Percentiles rank a stretch among this genome's conserved stretches.
Evolutionary conservation across 2,113 vertebrate species (phyloP).

Genomic region (Cichladusa arquata): DNA sequence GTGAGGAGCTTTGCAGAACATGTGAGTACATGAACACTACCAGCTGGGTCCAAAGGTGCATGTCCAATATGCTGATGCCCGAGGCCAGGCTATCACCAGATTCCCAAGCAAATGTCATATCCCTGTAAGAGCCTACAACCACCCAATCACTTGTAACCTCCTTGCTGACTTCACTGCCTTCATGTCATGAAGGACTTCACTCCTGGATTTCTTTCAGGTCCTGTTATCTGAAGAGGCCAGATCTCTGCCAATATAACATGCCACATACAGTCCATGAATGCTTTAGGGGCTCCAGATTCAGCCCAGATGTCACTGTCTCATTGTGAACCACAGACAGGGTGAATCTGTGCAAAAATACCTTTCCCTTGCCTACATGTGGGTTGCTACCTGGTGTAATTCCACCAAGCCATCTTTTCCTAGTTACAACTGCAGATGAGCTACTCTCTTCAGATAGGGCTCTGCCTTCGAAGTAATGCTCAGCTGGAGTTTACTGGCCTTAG

Average conservation of each 20-base stretch:
- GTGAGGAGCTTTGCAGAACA: slow-evolving; percentile 75
- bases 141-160: neutral
- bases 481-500: neutral
- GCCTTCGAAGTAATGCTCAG: neutral
- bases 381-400: neutral
- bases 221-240: neutral
- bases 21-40: slow-evolving; percentile 71
- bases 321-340: neutral
- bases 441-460: neutral
- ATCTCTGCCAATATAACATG: neutral
- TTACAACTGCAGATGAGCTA: neutral
- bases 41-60: neutral
- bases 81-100: neutral
- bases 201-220: neutral
- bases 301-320: neutral
- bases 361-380: neutral
- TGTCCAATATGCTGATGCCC: neutral
- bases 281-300: neutral
- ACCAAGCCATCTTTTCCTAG: neutral
- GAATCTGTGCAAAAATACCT: neutral
- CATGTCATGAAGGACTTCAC: neutral
- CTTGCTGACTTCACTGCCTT: neutral
- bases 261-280: neutral
- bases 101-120: neutral
- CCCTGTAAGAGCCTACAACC: neutral